These are phyloP conservation scores for Cloeon dipterum DNA, from an alignment of 2,888 invertebrate genomes.

Conservation along the genomic window DNA sequence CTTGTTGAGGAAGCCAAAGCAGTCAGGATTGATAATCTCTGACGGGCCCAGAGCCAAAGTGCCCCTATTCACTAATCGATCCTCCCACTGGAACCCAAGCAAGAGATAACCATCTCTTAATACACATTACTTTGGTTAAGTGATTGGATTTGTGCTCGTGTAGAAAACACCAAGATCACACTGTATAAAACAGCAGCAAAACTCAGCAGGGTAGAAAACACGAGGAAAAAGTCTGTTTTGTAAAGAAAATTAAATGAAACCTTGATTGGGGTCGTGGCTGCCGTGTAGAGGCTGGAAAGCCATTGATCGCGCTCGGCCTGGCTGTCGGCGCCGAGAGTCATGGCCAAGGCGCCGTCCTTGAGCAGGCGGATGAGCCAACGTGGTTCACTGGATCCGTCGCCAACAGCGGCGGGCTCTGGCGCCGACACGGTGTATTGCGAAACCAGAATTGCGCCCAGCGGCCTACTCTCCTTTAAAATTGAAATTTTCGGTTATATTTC, in stretches of 20 bases:
- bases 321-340: conserved; percentile 61
- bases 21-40: conserved; percentile 62
- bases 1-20: conserved; percentile 80
- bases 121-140: too few relatives aligned
- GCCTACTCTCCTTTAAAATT: conserved; percentile 47
- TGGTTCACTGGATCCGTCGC: conserved; percentile 29
- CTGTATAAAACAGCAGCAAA: too few relatives aligned
- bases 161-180: too few relatives aligned
- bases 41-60: conserved; percentile 62
- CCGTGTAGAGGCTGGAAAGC: conserved; percentile 39
- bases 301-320: conserved; percentile 49
- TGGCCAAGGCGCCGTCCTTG: conserved; percentile 41
- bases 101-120: too few relatives aligned
- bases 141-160: too few relatives aligned
- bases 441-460: conserved; percentile 72
- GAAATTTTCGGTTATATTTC: too few relatives aligned
- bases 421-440: conserved; percentile 48
- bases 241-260: too few relatives aligned
- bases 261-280: not conserved
- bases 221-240: too few relatives aligned
- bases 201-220: too few relatives aligned
- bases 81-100: not conserved
- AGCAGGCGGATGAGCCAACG: conserved; percentile 38
- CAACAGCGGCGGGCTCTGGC: conserved; percentile 14
- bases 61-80: conserved; percentile 13